A percentile compares a stretch with the other conserved stretches of the same genome.
phyloP scores from a whole-genome alignment of 2,888 invertebrate genomes.

The Ceriagrion tenellum region DNA sequence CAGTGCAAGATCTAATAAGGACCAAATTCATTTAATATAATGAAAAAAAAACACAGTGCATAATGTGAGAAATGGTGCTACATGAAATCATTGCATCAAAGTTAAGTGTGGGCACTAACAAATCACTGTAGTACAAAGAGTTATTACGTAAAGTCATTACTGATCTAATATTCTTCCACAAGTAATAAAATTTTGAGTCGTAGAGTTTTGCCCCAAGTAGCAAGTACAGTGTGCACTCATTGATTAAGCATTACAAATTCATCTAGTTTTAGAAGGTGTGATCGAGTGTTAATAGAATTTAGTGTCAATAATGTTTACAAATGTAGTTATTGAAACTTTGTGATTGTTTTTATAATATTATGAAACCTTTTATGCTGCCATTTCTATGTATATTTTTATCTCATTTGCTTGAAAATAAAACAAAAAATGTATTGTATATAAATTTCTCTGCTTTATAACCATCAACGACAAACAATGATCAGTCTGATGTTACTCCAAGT shows the following conservation, averaged over 20 bases:
- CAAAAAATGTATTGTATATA: background rate
- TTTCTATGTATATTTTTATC: slow-evolving; percentile 45
- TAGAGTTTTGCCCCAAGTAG: background rate
- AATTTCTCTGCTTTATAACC: background rate
- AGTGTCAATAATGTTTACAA: background rate
- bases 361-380: slow-evolving; percentile 22
- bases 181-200: background rate
- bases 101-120: background rate
- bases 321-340: slow-evolving; percentile 14
- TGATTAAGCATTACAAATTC: slow-evolving; percentile 50
- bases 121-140: slow-evolving; percentile 44
- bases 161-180: slow-evolving; percentile 47
- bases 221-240: background rate
- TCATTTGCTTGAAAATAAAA: slow-evolving; percentile 53
- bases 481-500: background rate
- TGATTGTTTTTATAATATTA: slow-evolving; percentile 21
- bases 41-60: background rate
- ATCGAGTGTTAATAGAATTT: background rate
- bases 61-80: background rate
- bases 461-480: background rate
- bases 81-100: background rate
- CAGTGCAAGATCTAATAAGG: background rate
- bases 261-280: slow-evolving; percentile 13
- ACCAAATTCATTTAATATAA: background rate
- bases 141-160: slow-evolving; percentile 7